Conservation (phyloP, 2,888 invertebrate species). For the Caenorhabditis sp. region DNA sequence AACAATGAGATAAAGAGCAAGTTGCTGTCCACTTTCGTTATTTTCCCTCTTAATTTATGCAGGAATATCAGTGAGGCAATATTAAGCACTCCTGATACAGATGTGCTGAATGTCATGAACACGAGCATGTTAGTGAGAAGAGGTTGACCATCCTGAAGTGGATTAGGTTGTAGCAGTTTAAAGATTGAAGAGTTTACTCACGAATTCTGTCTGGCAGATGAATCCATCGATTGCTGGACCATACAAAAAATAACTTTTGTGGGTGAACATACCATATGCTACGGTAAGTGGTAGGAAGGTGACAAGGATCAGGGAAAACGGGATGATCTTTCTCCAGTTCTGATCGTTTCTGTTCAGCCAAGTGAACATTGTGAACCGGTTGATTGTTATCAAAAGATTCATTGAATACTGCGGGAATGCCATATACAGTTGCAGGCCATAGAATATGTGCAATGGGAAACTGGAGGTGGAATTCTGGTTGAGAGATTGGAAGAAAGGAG, state of each 20-base stretch:
- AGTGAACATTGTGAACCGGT: slow-evolving; percentile 17
- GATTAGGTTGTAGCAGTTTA: no score
- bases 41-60: neutral
- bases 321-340: neutral
- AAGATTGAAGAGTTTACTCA: no score
- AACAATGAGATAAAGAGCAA: neutral
- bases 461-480: neutral
- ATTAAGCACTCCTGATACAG: slow-evolving; percentile 1
- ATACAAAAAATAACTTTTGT: neutral
- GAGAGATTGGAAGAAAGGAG: slow-evolving; percentile 4
- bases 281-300: neutral
- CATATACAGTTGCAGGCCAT: slow-evolving; percentile 10
- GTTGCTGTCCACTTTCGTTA: neutral
- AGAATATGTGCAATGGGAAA: slow-evolving; percentile 6
- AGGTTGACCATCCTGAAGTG: neutral
- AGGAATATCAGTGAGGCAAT: neutral
- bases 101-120: neutral
- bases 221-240: neutral
- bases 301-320: neutral
- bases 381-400: slow-evolving; percentile 7
- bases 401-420: slow-evolving; percentile 1
- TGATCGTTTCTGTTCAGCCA: slow-evolving; percentile 6
- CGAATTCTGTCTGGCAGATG: neutral
- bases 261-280: neutral
- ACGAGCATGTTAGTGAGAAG: neutral